Evolutionary conservation across 2,888 invertebrate species (phyloP), one percentile per base, ranked within the genome.

Genomic region (Pyrochroa serraticornis): DNA sequence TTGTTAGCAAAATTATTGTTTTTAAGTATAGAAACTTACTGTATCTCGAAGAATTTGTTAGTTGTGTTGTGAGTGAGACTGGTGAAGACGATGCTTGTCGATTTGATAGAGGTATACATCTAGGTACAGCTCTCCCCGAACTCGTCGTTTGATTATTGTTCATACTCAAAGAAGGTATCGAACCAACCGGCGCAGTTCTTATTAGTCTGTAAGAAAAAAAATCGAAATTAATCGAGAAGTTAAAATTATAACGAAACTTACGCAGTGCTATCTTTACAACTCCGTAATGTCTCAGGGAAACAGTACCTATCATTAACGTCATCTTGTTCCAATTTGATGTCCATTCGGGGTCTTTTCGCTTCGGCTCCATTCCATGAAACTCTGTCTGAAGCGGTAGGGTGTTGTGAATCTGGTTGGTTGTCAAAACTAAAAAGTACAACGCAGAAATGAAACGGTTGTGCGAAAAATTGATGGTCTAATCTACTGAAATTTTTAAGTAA

Each of bases 241-340:
- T 48, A 10, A 42, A 22, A 22, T 22, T 22, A 3, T 10, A 30
- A 36, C 31, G n/a, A 9, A 14, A 76, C 79, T 77, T 74, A 80
- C 80, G 77, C 67, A 52, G 74, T 73, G 57, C 73, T 76, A 51
- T 78, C 77, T 73, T 76, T 77, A 59, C 74, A 76, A 44, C 66
- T 71, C 44, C 71, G 65, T 36, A 74, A 76, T 43, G 81, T 79
- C 68, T 85, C 83, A 56, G 82, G 82, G 77, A 88, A 89, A 65
- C 85, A 81, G 78, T 88, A 90, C 75, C 87, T 86, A 71, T 86
- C 87, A 73, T 84, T 87, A 41, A 87, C 85, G 72, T 89, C 86
- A 74, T 89, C 89, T 71, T 88, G 85, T 79, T 90, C 89, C 71
- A 88, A 77, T 80, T 90, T 90, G 69, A 89, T 85, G 69, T 85